phyloP scores from a whole-genome alignment of 2,113 vertebrate genomes.

The Heterotilapia buettikoferi region DNA sequence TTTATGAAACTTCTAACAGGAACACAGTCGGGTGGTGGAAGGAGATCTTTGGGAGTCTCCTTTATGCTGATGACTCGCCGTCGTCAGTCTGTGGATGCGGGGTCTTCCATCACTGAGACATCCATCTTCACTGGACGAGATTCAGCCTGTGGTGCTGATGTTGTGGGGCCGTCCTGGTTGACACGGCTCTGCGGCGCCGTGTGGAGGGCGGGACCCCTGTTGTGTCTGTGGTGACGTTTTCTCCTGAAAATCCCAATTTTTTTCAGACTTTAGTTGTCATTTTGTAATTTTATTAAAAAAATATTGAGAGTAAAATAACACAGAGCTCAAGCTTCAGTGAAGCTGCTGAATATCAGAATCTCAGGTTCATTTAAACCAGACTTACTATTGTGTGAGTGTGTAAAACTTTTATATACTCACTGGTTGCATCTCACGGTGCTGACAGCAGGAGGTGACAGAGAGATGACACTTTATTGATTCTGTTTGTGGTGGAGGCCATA shows the following conservation, averaged over 20 bases:
- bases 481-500: not conserved
- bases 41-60: not conserved
- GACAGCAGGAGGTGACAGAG: not conserved
- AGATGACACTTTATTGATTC: not conserved
- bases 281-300: not conserved
- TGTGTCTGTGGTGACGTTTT: rapidly evolving
- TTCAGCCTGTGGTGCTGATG: not conserved
- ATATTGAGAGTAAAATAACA: rapidly evolving
- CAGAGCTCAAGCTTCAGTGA: not conserved
- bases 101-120: not conserved
- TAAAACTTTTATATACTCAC: not conserved
- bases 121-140: not conserved
- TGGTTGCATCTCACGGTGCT: rapidly evolving
- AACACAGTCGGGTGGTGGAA: not conserved
- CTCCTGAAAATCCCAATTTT: rapidly evolving
- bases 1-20: not conserved
- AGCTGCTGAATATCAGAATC: not conserved
- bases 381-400: not conserved
- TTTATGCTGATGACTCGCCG: not conserved
- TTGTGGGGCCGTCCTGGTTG: not conserved
- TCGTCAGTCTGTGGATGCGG: not conserved
- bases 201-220: rapidly evolving
- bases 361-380: not conserved
- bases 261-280: not conserved
- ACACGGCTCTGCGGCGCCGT: not conserved